phyloP scores from a whole-genome alignment of 1,140 invertebrate genomes.

The Yoshiicerus persimilis region DNA sequence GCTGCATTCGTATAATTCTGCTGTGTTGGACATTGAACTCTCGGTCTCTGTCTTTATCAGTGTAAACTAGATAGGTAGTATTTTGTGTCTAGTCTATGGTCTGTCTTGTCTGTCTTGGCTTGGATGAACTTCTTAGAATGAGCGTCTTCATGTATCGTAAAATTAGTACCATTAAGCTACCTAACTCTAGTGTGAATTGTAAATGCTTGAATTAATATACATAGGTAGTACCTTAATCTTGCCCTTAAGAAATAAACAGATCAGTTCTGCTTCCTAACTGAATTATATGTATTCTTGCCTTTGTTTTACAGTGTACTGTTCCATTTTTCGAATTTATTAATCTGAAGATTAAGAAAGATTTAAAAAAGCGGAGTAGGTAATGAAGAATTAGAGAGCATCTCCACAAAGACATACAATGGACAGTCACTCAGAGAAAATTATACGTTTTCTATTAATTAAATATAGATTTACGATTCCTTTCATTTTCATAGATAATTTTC shows the following conservation, averaged over 20 bases:
- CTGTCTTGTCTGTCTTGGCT: not conserved
- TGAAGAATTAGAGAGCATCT: not conserved
- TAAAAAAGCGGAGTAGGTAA: not conserved
- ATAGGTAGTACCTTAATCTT: not conserved
- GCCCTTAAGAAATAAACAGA: not conserved
- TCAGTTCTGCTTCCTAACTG: not conserved
- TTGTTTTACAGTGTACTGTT: not conserved
- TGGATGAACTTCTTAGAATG: not conserved
- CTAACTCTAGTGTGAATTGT: not conserved
- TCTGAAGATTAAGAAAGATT: not conserved
- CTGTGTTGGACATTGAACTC: not conserved
- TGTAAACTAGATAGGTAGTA: not conserved
- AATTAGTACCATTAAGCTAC: not conserved
- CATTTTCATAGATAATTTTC: not conserved
- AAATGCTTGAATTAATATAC: not conserved
- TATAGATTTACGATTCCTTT: no score
- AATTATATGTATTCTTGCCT: not conserved
- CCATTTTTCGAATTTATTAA: not conserved
- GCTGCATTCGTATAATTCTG: not conserved
- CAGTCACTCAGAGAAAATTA: not conserved
- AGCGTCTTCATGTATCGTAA: not conserved
- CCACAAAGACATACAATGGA: no score
- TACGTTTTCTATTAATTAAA: not conserved
- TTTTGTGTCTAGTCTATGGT: not conserved
- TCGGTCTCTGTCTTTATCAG: not conserved